Base-by-base conservation (phyloP, 2,888 invertebrate genomes). In the Xanthorhoe designata region DNA sequence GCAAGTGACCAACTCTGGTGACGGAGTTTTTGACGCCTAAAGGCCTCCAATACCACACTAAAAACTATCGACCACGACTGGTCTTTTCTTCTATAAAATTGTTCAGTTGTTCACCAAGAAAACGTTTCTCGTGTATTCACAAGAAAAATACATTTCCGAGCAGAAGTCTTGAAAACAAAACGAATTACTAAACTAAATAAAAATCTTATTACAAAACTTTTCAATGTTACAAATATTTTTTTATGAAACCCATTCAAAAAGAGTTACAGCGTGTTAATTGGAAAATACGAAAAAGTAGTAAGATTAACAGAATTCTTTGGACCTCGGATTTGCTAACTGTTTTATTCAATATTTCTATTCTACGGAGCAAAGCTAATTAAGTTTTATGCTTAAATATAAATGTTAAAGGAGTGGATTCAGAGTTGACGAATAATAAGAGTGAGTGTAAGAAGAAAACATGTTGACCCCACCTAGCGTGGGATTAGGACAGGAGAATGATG, bases 151-250 rank as follows among this genome's bases (percentile, higher is more conserved):
- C 47, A 47, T 47, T 47, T 47, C 35, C 18, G 17, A 19, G 38
- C 13, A 10, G 18, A 55, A 55, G 1, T 10, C 38, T 55, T 52
- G 15, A 35, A 52, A 60, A 60, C 38, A 60, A 61, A 61, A 47
- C 32, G 35, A 55, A 51, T 61, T 56, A 56, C 32, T 52, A 13
- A 52, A 49, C 10, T 17, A 38, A 57, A 57, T 66, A 66, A 61
- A 66, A 66, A 42, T 58, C 47, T 66, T 61, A 58, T 62, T 58
- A 54, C 53, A 54, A 61, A 66, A 66, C 42, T 66, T 66, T 54
- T 50, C 49, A 57, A 45, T 53, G 57, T 32, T 32, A 57, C 56
- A 57, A 29, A 57, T 52, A 53, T 56, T 52, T 17, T 19, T 65
- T 61, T 57, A 57, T 52, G 47, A 66, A 57, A 53, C 52, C 45